A percentile compares a stretch with the other conserved stretches of the same genome.
These are phyloP conservation scores for Cordilura impudica DNA, from an alignment of 2,888 invertebrate species.

Conservation along the genomic window DNA sequence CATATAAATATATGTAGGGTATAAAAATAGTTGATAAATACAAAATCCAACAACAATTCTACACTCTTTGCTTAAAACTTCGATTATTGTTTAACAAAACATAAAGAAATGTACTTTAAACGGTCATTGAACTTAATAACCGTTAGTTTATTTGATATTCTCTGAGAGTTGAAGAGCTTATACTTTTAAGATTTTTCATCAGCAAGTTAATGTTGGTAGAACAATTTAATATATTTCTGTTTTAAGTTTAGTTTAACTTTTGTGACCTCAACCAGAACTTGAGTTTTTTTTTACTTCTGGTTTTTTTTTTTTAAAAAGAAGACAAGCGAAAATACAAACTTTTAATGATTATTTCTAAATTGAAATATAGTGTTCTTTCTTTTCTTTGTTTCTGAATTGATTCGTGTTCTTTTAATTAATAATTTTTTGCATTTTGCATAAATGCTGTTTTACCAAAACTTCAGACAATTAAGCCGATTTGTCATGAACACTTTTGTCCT, in stretches of 20 bases:
- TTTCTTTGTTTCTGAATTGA: neutral
- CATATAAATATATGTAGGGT: too few species aligned
- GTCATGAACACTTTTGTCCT: slow-evolving; percentile 29
- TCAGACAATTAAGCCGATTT: slow-evolving; percentile 35
- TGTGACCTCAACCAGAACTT: slow-evolving; percentile 42
- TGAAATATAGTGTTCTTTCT: slow-evolving; percentile 31
- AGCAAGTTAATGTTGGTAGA: neutral
- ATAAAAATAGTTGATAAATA: too few species aligned
- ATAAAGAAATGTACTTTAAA: neutral
- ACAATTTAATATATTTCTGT: neutral
- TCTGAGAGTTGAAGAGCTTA: slow-evolving; percentile 5
- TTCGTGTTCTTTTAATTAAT: neutral
- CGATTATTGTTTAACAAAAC: neutral
- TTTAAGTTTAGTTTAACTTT: slow-evolving; percentile 36
- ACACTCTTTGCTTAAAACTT: neutral
- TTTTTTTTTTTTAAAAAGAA: neutral
- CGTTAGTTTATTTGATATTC: slow-evolving; percentile 27
- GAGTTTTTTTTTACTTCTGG: slow-evolving; percentile 14
- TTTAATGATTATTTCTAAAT: slow-evolving; percentile 16
- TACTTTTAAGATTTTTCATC: neutral
- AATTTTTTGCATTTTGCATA: slow-evolving; percentile 2
- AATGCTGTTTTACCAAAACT: slow-evolving; percentile 42
- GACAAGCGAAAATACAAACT: neutral
- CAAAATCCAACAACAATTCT: neutral
- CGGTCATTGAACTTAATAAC: slow-evolving; percentile 50